Evolutionary conservation across 2,797 vertebrate species (phyloP).

Genomic region (Adrianichthys oophorus): DNA sequence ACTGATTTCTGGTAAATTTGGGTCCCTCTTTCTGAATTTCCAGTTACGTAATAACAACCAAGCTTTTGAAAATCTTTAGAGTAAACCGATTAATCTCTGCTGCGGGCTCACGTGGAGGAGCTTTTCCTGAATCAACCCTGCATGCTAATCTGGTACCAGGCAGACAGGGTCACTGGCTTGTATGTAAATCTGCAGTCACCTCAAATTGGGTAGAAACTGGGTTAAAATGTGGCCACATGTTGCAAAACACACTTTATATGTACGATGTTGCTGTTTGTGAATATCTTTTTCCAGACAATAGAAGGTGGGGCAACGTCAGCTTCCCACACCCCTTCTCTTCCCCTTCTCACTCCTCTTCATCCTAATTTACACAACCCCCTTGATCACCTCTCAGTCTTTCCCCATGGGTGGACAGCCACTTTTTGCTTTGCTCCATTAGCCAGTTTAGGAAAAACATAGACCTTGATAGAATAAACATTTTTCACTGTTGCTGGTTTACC

Average conservation of each 20-base stretch:
- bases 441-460: constrained; percentile 11
- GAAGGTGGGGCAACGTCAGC: constrained; percentile 57
- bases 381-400: constrained; percentile 53
- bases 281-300: constrained; percentile 55
- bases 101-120: constrained; percentile 59
- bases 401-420: constrained; percentile 54
- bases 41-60: constrained; percentile 58
- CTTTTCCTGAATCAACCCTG: constrained; percentile 44
- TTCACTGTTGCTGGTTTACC: constrained; percentile 29
- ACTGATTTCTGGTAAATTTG: constrained; percentile 24
- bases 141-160: constrained; percentile 45
- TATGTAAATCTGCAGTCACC: constrained; percentile 9
- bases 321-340: constrained; percentile 55
- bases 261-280: constrained; percentile 42
- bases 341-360: constrained; percentile 29
- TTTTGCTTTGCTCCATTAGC: constrained; percentile 70
- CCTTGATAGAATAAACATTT: constrained; percentile 25
- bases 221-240: constrained; percentile 14
- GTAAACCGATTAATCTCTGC: constrained; percentile 58
- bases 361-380: constrained; percentile 61
- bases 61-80: constrained; percentile 65
- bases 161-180: constrained; percentile 19
- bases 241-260: constrained; percentile 22
- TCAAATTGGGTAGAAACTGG: constrained; percentile 5
- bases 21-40: constrained; percentile 20